These are phyloP conservation scores for Kuschelorhynchus macadamiae DNA, from an alignment of 2,888 invertebrate genomes.

Conservation along the genomic window DNA sequence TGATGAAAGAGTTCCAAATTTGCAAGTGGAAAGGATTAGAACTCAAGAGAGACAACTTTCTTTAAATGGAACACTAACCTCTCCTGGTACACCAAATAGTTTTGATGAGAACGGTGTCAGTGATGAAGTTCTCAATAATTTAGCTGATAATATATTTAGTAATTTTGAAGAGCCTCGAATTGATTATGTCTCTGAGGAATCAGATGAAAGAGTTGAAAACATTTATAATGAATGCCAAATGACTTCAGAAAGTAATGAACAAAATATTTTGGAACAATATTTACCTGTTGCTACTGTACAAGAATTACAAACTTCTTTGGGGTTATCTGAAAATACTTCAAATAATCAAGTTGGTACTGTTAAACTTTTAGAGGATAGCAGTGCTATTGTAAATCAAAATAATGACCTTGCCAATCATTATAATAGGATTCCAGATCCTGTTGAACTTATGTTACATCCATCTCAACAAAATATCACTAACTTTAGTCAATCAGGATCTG, in stretches of 20 bases:
- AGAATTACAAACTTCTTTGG: no score
- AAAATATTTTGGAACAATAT: no score
- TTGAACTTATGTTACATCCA: not conserved
- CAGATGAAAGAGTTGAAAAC: not conserved
- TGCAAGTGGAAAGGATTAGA: slow-evolving; percentile 16
- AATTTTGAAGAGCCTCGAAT: slow-evolving; percentile 1
- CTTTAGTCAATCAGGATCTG: not conserved
- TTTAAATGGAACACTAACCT: not conserved
- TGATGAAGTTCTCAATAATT: slow-evolving; percentile 38
- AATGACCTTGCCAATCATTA: not conserved
- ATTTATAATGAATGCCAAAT: no score
- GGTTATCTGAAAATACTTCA: no score
- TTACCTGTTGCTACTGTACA: no score
- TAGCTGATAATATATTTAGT: slow-evolving; percentile 35
- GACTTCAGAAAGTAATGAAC: no score
- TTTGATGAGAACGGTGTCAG: slow-evolving; percentile 41
- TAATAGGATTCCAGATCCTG: not conserved
- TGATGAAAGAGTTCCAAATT: slow-evolving; percentile 11
- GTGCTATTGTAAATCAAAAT: no score
- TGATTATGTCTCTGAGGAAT: not conserved
- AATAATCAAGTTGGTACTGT: no score
- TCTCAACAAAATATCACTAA: not conserved
- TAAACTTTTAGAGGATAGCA: no score
- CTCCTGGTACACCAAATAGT: slow-evolving; percentile 19
- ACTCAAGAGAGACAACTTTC: slow-evolving; percentile 5